phyloP scores from a whole-genome alignment of 2,888 invertebrate genomes.

The Xestia ashworthii region DNA sequence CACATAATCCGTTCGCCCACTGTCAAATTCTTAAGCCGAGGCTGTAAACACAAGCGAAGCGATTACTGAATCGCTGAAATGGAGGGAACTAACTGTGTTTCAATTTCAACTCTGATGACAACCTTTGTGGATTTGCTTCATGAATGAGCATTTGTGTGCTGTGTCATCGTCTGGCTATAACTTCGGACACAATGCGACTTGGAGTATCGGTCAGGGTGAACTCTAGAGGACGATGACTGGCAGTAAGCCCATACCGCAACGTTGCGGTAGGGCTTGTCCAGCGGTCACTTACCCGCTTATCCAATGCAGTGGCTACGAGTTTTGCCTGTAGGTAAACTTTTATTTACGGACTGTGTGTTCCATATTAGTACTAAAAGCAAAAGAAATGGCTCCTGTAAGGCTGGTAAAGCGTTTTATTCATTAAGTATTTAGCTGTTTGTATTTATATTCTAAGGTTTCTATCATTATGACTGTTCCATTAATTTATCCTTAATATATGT shows the following conservation, averaged over 20 bases:
- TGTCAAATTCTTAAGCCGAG: conserved; percentile 14
- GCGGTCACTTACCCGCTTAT: conserved; percentile 2
- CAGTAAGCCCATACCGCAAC: background rate
- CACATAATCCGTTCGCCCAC: conserved; percentile 45
- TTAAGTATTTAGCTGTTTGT: conserved; percentile 35
- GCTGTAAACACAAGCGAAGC: conserved; percentile 17
- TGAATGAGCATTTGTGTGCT: background rate
- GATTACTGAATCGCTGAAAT: conserved; percentile 14
- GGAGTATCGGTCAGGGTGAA: background rate
- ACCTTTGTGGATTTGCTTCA: background rate
- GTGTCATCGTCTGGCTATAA: background rate
- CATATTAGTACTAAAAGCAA: background rate
- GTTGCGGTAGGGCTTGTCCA: background rate
- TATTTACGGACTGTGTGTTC: background rate
- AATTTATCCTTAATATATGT: conserved; percentile 5
- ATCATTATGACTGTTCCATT: background rate
- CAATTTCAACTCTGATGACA: background rate
- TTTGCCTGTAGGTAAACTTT: background rate
- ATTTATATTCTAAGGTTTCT: background rate
- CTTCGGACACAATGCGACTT: background rate
- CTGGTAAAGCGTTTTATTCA: background rate
- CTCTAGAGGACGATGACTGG: conserved; percentile 3
- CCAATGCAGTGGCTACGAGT: background rate
- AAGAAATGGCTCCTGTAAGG: background rate
- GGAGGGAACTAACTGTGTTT: background rate